These are phyloP conservation scores for Meandrina meandrites DNA, from an alignment of 92 coral and sea anemone species.

Conservation along the genomic window DNA sequence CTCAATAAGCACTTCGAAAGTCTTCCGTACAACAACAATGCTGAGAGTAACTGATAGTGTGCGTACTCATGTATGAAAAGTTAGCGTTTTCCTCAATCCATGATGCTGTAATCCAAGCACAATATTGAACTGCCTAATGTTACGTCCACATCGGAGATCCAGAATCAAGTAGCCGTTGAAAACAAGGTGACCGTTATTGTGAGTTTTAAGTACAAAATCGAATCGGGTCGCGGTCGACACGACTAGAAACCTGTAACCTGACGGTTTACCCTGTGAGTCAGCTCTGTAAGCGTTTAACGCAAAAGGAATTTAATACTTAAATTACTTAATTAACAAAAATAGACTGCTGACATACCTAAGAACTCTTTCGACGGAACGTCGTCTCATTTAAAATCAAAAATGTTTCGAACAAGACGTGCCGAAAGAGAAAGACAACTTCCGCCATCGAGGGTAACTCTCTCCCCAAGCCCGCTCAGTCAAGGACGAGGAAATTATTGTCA, in stretches of 20 bases:
- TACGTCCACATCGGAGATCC: too few relatives aligned
- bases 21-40: not conserved
- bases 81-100: too few relatives aligned
- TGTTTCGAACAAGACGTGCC: not conserved
- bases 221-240: not conserved
- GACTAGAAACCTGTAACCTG: not conserved
- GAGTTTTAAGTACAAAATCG: too few relatives aligned
- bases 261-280: not conserved
- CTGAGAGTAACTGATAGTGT: not conserved
- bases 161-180: too few relatives aligned
- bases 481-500: not conserved
- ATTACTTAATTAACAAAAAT: not conserved
- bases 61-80: too few relatives aligned
- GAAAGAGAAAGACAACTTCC: not conserved
- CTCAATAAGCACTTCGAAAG: not conserved
- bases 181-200: too few relatives aligned
- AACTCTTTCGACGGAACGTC: not conserved
- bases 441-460: not conserved
- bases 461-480: slow-evolving; percentile 4
- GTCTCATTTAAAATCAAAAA: not conserved
- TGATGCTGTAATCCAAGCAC: too few relatives aligned
- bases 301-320: not conserved
- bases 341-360: not conserved
- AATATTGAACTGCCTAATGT: too few relatives aligned
- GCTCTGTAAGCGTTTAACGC: too few relatives aligned